These are phyloP conservation scores for Heliothis virescens DNA, from an alignment of 1,140 invertebrate species.

Conservation along the genomic window DNA sequence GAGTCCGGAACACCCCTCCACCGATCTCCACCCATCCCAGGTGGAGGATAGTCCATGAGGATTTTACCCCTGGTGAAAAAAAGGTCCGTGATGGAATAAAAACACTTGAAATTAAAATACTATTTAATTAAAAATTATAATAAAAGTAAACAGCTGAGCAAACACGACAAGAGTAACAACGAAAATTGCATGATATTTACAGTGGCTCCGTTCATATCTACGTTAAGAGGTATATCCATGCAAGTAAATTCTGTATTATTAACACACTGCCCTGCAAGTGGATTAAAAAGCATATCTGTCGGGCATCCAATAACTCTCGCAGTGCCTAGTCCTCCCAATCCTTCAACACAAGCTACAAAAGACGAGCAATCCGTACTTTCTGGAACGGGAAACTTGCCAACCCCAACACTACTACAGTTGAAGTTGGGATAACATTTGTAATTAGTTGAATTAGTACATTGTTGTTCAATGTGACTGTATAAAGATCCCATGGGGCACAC, in stretches of 20 bases:
- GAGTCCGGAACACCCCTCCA: too few species aligned
- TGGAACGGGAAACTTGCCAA: constrained; percentile 62
- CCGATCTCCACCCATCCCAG: too few species aligned
- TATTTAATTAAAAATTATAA: too few species aligned
- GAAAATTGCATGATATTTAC: neutral
- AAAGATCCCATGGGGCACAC: constrained; percentile 69
- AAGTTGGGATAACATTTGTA: constrained; percentile 68
- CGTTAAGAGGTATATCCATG: neutral
- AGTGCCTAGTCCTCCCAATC: constrained; percentile 59
- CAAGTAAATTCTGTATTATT: constrained; percentile 62
- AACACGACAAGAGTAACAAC: too few species aligned
- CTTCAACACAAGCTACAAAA: constrained; percentile 70
- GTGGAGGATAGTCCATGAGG: too few species aligned
- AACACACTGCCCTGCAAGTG: constrained; percentile 58
- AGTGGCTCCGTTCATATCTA: neutral
- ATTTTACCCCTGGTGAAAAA: too few species aligned
- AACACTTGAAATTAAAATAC: too few species aligned
- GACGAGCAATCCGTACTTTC: constrained; percentile 57
- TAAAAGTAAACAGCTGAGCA: too few species aligned
- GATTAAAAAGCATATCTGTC: constrained; percentile 59
- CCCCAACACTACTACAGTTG: constrained; percentile 64
- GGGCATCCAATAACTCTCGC: constrained; percentile 70
- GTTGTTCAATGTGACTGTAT: constrained; percentile 71
- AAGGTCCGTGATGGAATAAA: too few species aligned
- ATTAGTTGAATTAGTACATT: constrained; percentile 73